Base-by-base conservation (phyloP, 2,113 vertebrate species). In the Lagopus leucura region DNA sequence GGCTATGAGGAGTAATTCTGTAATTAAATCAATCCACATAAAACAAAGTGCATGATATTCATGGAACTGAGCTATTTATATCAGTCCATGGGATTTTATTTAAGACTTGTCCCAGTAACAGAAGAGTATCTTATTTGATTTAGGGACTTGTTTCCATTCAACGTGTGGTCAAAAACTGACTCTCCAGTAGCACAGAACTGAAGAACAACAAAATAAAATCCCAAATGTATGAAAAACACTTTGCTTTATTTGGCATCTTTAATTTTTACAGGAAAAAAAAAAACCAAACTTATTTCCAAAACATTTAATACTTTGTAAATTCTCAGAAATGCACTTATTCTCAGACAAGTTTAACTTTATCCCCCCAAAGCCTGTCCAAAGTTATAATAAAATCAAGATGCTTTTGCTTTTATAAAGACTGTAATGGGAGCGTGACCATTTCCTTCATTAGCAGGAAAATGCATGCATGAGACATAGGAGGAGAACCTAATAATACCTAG, bases 361-460 rank as follows among this genome's bases (percentile, higher is more conserved):
- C 40, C n/a, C 63, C 27, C 12, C 52, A 42, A 13, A 94, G 54
- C 13, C 17, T 48, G 27, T 47, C 45, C 11, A 93, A 95, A 95
- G 80, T 64, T 17, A 8, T 63, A 94, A 93, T 28, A 77, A 83
- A 93, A 91, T 64, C 72, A 88, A 94, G 82, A 86, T 47, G 40
- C 4, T 82, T 15, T 69, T 79, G 5, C 30, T 74, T 58, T 78
- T 47, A 69, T 40, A 45, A 88, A 71, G 72, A 80, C 11, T 7
- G 3, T 58, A 88, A 86, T 86, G 32, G 77, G 50, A 89, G 36
- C 2, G 3, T 11, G 50, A 81, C 38, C 2, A 24, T 82, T 87
- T 86, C 25, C 55, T 89, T 82, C 65, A 64, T 43, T 50, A 81
- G 34, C 27, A 90, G 75, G 86, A 88, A 36, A 74, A 88, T 27